phyloP scores from a whole-genome alignment of 1,140 invertebrate species.

The Drosophila nannoptera region DNA sequence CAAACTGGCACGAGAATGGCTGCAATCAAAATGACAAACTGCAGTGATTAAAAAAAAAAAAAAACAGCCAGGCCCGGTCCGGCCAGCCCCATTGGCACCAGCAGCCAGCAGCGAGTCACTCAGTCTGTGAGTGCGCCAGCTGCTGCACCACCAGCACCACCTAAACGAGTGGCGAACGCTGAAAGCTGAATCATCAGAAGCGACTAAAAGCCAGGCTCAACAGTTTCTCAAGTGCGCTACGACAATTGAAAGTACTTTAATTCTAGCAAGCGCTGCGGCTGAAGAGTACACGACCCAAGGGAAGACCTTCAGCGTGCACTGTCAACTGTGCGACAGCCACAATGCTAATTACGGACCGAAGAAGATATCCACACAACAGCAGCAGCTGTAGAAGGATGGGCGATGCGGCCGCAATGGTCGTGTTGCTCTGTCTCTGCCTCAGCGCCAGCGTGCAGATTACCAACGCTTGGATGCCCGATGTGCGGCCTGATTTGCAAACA shows the following conservation, averaged over 20 bases:
- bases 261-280: constrained; percentile 22
- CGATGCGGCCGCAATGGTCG: constrained; percentile 11
- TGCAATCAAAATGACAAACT: constrained; percentile 66
- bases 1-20: constrained; percentile 63
- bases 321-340: constrained; percentile 27
- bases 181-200: constrained; percentile 50
- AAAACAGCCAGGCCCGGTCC: constrained; percentile 62
- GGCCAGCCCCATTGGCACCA: constrained; percentile 63
- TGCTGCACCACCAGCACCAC: constrained; percentile 29
- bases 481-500: constrained; percentile 74
- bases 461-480: constrained; percentile 75
- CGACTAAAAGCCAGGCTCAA: constrained; percentile 26
- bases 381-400: not conserved
- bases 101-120: constrained; percentile 22
- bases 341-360: constrained; percentile 46
- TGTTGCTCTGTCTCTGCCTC: constrained; percentile 21
- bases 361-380: constrained; percentile 18
- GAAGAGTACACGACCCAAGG: constrained; percentile 33
- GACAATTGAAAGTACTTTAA: constrained; percentile 55
- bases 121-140: constrained; percentile 28
- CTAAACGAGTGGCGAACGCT: constrained; percentile 28
- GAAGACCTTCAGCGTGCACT: constrained; percentile 56
- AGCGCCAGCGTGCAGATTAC: not conserved
- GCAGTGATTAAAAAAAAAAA: constrained; percentile 77
- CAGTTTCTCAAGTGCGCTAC: constrained; percentile 46